Percentiles rank a stretch among this genome's conserved stretches.
phyloP scores from a whole-genome alignment of 2,888 invertebrate species.

The Scaptomyza parva region DNA sequence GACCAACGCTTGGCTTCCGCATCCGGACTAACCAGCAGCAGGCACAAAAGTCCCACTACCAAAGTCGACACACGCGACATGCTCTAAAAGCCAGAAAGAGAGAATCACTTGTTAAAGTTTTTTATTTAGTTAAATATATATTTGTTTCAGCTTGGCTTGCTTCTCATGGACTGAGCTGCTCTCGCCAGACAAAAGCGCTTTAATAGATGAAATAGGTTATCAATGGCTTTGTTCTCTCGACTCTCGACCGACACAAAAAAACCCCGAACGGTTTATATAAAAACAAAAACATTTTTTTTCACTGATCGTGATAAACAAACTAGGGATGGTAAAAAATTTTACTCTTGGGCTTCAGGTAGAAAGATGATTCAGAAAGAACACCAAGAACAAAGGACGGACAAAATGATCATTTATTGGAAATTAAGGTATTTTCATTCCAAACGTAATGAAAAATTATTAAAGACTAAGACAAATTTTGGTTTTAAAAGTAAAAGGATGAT shows the following conservation, averaged over 20 bases:
- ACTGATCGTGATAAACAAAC: conserved; percentile 24
- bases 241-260: conserved; percentile 1
- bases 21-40: conserved; percentile 57
- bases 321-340: background rate
- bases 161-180: conserved; percentile 29
- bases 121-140: background rate
- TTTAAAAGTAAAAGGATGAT: too few relatives aligned
- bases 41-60: conserved; percentile 42
- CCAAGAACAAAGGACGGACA: too few relatives aligned
- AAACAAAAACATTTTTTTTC: background rate
- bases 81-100: conserved; percentile 23
- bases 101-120: conserved; percentile 1
- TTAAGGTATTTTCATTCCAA: too few relatives aligned
- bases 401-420: too few relatives aligned
- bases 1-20: conserved; percentile 71
- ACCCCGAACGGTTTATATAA: background rate
- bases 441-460: too few relatives aligned
- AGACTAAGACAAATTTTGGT: too few relatives aligned
- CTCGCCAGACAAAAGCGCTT: conserved; percentile 9
- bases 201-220: conserved; percentile 36
- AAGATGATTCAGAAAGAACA: background rate
- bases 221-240: conserved; percentile 6
- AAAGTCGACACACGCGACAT: conserved; percentile 49
- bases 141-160: conserved; percentile 15
- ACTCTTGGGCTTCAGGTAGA: background rate